Evolutionary conservation across 2,888 invertebrate genomes (phyloP).

Genomic region (Thecophora atra): DNA sequence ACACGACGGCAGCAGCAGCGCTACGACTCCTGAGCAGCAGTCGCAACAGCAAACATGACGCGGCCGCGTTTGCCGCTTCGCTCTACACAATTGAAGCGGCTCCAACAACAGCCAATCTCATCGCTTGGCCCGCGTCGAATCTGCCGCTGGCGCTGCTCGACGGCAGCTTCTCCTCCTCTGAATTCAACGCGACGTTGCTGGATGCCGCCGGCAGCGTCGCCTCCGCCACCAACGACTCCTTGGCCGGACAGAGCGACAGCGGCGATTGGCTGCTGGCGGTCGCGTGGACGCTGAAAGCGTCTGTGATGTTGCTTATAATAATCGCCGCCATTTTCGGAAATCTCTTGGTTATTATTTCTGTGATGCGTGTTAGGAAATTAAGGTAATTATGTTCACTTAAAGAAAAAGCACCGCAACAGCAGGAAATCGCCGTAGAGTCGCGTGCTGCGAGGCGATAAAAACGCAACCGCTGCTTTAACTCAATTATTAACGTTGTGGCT

Average conservation of each 20-base stretch:
- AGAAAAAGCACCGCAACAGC: neutral
- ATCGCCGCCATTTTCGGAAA: constrained; percentile 90
- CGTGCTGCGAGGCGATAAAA: constrained; percentile 38
- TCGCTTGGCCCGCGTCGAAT: constrained; percentile 35
- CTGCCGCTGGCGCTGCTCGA: constrained; percentile 48
- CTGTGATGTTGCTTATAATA: constrained; percentile 89
- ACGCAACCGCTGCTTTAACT: neutral
- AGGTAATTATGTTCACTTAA: constrained; percentile 58
- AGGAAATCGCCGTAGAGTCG: neutral
- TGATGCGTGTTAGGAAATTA: constrained; percentile 78
- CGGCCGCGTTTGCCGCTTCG: constrained; percentile 36
- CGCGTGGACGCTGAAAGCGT: constrained; percentile 74
- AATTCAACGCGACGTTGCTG: constrained; percentile 48
- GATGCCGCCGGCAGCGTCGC: constrained; percentile 38
- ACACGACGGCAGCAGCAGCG: constrained; percentile 27
- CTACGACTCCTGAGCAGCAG: constrained; percentile 10
- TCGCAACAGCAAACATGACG: constrained; percentile 14
- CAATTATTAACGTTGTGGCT: neutral
- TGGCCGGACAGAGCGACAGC: constrained; percentile 19
- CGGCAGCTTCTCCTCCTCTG: constrained; percentile 41
- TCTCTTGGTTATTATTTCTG: constrained; percentile 86
- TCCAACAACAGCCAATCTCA: constrained; percentile 39
- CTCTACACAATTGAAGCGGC: constrained; percentile 41
- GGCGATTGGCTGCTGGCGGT: constrained; percentile 70
- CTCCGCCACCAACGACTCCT: constrained; percentile 5